Conservation (phyloP, 2,888 invertebrate genomes). For the Pyrocoelia pectoralis region DNA sequence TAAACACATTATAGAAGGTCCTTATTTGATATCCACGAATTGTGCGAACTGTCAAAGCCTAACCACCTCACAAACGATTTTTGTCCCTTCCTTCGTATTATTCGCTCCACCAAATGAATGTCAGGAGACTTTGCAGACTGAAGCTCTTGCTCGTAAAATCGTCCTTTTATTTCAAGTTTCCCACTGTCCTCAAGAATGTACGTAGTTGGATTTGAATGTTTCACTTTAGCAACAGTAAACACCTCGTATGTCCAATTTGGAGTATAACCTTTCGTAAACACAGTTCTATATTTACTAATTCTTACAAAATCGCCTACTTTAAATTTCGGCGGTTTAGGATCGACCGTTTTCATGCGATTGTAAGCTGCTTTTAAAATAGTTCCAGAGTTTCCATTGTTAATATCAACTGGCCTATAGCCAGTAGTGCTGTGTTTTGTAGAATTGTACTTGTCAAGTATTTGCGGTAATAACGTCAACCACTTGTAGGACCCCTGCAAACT, state of each 20-base stretch:
- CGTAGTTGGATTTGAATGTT: conserved; percentile 47
- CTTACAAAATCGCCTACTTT: conserved; percentile 49
- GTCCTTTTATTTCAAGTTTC: not conserved
- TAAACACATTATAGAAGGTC: not conserved
- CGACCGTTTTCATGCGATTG: not conserved
- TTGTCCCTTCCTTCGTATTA: conserved; percentile 31
- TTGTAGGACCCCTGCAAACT: conserved; percentile 37
- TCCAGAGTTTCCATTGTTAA: conserved; percentile 21
- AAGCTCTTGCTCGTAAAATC: conserved; percentile 43
- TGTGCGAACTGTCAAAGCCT: conserved; percentile 28
- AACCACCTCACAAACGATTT: conserved; percentile 35
- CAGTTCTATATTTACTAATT: conserved; percentile 47
- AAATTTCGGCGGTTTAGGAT: conserved; percentile 29
- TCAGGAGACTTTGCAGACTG: conserved; percentile 22
- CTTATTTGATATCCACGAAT: not conserved
- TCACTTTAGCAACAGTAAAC: conserved; percentile 47
- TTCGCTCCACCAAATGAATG: conserved; percentile 41
- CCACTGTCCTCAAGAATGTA: conserved; percentile 45
- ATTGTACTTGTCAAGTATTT: conserved; percentile 46
- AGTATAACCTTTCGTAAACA: conserved; percentile 51
- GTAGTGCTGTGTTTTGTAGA: conserved; percentile 44
- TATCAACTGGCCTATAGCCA: not conserved
- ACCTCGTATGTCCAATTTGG: conserved; percentile 52
- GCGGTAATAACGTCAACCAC: conserved; percentile 41
- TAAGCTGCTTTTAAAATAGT: conserved; percentile 50